Conservation (phyloP, 2,888 invertebrate species). For the Scaptomyza flava region DNA sequence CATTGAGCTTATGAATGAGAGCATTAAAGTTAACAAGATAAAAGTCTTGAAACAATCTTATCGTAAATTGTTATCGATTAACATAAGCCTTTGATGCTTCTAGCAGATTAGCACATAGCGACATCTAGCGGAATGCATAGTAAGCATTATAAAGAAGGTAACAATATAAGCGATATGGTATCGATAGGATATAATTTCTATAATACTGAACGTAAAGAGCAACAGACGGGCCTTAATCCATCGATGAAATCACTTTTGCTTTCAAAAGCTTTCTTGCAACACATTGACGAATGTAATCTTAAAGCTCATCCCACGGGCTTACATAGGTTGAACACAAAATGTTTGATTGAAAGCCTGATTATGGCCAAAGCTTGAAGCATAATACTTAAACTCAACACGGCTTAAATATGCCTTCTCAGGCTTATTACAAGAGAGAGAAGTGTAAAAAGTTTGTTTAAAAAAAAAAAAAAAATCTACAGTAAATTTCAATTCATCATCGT, state of each 20-base stretch:
- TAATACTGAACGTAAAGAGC: no score
- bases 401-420: slow-evolving; percentile 8
- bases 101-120: background rate
- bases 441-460: slow-evolving; percentile 27
- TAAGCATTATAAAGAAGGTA: no score
- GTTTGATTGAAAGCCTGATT: background rate
- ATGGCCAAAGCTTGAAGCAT: background rate
- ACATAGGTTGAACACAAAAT: background rate
- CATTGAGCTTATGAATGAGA: no score
- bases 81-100: no score
- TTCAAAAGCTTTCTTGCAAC: background rate
- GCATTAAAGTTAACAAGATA: no score
- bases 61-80: no score
- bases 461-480: slow-evolving; percentile 23
- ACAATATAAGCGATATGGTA: no score
- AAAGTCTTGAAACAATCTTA: no score
- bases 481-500: slow-evolving; percentile 68
- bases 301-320: background rate
- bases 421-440: slow-evolving; percentile 44
- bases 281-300: background rate
- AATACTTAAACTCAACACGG: slow-evolving; percentile 5
- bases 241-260: background rate
- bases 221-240: no score
- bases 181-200: no score
- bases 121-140: background rate